phyloP scores from a whole-genome alignment of 2,113 vertebrate species.

The Nansenia antarctica region DNA sequence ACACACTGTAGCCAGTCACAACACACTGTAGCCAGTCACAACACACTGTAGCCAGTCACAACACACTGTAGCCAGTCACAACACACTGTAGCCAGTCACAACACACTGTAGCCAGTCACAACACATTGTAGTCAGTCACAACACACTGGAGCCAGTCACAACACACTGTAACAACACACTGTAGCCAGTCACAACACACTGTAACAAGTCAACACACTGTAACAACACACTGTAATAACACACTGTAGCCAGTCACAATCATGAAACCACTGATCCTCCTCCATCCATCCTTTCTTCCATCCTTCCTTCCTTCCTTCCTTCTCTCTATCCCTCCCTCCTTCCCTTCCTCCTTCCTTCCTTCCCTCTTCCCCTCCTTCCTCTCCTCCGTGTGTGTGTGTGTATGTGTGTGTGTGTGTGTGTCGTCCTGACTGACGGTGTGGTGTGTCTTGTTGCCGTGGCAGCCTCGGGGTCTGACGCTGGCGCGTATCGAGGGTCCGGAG shows the following conservation, averaged over 20 bases:
- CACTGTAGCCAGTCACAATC: too few species aligned
- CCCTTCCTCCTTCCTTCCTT: neutral
- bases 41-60: neutral
- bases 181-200: too few species aligned
- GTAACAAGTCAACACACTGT: too few species aligned
- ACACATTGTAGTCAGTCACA: too few species aligned
- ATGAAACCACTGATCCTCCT: too few species aligned
- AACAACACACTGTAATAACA: too few species aligned
- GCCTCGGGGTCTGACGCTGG: slow-evolving; percentile 89
- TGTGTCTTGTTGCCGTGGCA: slow-evolving; percentile 52
- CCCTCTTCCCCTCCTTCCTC: neutral
- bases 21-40: neutral
- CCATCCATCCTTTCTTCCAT: too few species aligned
- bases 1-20: too few species aligned
- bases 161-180: too few species aligned
- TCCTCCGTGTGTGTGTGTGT: too few species aligned
- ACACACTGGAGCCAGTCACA: too few species aligned
- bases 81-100: neutral
- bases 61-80: neutral
- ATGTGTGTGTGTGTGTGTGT: neutral
- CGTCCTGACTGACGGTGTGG: neutral
- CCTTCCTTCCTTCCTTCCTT: too few species aligned
- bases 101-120: neutral
- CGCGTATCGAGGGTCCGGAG: slow-evolving; percentile 83
- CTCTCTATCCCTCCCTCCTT: neutral